Evolutionary conservation across 2,113 vertebrate genomes (phyloP).

Genomic region (Glaucidium brasilianum): DNA sequence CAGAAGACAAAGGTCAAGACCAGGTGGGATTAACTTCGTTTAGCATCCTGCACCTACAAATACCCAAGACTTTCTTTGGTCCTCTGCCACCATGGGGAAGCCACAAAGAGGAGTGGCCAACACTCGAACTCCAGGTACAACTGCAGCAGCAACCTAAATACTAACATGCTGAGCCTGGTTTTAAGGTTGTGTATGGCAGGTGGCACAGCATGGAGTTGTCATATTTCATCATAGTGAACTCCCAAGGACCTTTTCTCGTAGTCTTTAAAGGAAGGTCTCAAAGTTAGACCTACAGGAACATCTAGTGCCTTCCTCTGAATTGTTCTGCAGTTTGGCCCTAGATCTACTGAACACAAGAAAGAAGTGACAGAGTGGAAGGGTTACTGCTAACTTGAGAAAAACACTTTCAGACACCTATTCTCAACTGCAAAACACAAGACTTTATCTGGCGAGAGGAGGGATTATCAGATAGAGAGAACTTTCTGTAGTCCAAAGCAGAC

Average conservation of each 20-base stretch:
- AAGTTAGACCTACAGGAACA: neutral
- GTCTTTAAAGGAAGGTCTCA: neutral
- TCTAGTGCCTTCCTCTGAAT: neutral
- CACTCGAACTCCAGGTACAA: neutral
- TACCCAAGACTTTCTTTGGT: neutral
- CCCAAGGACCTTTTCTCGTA: neutral
- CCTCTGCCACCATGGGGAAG: neutral
- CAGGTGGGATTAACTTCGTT: neutral
- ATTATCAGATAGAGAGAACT: neutral
- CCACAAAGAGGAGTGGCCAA: neutral
- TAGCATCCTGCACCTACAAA: neutral
- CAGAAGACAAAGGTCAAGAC: neutral
- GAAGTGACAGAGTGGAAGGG: neutral
- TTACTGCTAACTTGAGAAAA: neutral
- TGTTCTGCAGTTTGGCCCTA: neutral
- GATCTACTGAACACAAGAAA: neutral
- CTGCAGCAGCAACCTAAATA: neutral
- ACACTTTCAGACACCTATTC: neutral
- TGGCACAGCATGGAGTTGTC: neutral
- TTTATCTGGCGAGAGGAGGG: neutral
- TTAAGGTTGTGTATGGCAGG: neutral
- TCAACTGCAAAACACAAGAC: neutral
- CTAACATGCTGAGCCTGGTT: neutral
- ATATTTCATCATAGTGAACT: accelerated
- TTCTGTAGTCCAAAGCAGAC: neutral